phyloP scores from a whole-genome alignment of 92 coral and sea anemone species.

The Palythoa grandiflora region DNA sequence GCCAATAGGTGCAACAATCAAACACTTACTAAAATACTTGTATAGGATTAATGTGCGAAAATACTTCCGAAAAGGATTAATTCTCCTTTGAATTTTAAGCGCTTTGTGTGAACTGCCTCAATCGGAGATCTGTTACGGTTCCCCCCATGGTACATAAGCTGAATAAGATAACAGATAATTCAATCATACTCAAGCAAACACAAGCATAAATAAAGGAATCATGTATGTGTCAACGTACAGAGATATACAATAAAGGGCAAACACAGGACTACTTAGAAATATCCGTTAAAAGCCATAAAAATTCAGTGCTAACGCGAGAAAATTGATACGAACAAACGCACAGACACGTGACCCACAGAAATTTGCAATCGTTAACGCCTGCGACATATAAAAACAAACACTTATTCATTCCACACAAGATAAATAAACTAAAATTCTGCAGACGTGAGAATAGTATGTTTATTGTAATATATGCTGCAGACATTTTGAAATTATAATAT shows the following conservation, averaged over 20 bases:
- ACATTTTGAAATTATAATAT: background rate
- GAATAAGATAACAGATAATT: background rate
- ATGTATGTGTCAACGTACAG: background rate
- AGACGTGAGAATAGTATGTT: background rate
- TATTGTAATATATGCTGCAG: conserved; percentile 1
- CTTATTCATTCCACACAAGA: background rate
- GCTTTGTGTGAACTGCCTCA: no score
- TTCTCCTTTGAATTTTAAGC: no score
- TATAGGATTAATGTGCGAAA: no score
- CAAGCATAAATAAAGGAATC: background rate
- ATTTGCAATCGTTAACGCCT: background rate
- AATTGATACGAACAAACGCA: background rate
- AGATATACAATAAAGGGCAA: background rate
- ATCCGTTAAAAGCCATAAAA: background rate
- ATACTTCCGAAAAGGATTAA: no score
- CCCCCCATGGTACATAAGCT: no score
- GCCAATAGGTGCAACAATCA: no score
- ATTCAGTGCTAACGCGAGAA: background rate
- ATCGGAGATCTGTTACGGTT: no score
- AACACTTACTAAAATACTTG: no score
- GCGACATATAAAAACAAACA: background rate
- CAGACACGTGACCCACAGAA: background rate
- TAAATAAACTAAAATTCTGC: background rate
- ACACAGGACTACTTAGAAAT: background rate
- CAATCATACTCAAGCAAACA: background rate